A percentile compares a stretch with the other conserved stretches of the same genome.
Conservation (phyloP, 2,888 invertebrate genomes). For the Lochmaea capreae region DNA sequence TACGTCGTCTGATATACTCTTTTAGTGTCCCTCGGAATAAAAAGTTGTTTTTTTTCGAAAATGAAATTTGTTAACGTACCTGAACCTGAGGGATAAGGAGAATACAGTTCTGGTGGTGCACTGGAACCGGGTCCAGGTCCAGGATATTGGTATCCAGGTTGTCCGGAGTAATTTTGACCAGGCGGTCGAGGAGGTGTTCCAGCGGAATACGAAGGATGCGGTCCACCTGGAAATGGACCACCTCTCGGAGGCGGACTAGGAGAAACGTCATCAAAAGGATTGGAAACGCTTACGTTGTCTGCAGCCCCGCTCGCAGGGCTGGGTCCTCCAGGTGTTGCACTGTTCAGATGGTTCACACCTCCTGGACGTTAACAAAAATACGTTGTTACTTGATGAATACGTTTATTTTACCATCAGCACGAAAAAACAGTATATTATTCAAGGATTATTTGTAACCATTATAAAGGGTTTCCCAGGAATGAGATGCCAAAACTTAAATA, state of each 20-base stretch:
- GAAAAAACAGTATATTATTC: no score
- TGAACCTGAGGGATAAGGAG: slow-evolving; percentile 67
- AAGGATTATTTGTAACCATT: neutral
- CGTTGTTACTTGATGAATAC: slow-evolving; percentile 38
- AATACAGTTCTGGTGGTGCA: slow-evolving; percentile 69
- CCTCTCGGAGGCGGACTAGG: slow-evolving; percentile 65
- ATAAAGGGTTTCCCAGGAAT: neutral
- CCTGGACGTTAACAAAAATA: slow-evolving; percentile 58
- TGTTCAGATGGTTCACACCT: slow-evolving; percentile 64
- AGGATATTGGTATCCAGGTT: slow-evolving; percentile 73
- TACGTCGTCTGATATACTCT: neutral
- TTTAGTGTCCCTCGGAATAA: neutral
- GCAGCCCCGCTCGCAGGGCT: slow-evolving; percentile 66
- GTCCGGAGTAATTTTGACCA: slow-evolving; percentile 68
- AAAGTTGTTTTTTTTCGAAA: neutral
- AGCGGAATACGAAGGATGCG: slow-evolving; percentile 65
- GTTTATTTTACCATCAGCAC: slow-evolving; percentile 1
- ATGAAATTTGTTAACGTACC: slow-evolving; percentile 37
- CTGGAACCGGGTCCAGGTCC: slow-evolving; percentile 56
- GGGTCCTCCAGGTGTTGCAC: slow-evolving; percentile 62
- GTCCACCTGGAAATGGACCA: slow-evolving; percentile 63
- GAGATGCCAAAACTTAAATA: no score
- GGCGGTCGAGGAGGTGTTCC: slow-evolving; percentile 63
- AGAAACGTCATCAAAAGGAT: slow-evolving; percentile 86
- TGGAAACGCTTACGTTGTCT: slow-evolving; percentile 87